phyloP scores from a whole-genome alignment of 2,113 vertebrate genomes.

The Cheilinus undulatus region DNA sequence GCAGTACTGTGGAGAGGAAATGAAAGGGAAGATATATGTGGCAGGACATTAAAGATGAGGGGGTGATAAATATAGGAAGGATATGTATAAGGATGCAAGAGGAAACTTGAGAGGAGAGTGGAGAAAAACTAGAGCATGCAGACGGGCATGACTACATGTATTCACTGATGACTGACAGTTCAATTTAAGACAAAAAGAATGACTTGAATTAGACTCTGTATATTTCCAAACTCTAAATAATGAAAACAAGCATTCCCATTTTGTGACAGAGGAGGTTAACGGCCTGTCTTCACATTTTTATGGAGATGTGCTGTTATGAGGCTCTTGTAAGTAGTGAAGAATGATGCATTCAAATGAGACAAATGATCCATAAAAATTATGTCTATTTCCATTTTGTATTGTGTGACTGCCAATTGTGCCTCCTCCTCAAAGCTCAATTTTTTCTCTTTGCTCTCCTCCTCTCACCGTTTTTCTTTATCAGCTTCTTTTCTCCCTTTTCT shows the following conservation, averaged over 20 bases:
- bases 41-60: constrained; percentile 25
- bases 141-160: background rate
- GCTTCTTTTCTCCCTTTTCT: background rate
- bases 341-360: constrained; percentile 33
- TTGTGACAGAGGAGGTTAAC: background rate
- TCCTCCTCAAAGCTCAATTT: constrained; percentile 4
- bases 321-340: constrained; percentile 22
- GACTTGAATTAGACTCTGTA: background rate
- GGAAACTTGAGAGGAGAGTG: constrained; percentile 17
- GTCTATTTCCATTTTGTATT: constrained; percentile 30
- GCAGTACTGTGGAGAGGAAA: constrained; percentile 21
- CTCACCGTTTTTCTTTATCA: background rate
- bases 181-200: constrained; percentile 2
- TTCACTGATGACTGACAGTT: constrained; percentile 28
- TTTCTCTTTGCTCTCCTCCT: background rate
- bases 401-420: constrained; percentile 14
- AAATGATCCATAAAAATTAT: constrained; percentile 42
- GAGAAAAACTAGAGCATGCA: no score
- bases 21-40: constrained; percentile 4
- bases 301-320: constrained; percentile 1
- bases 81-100: constrained; percentile 21
- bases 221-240: constrained; percentile 7
- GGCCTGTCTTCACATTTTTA: background rate
- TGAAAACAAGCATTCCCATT: background rate
- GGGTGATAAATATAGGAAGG: constrained; percentile 7